Percentiles rank a stretch among this genome's conserved stretches.
Evolutionary conservation across 2,797 vertebrate species (phyloP).

Genomic region (Gephyroberyx darwinii): DNA sequence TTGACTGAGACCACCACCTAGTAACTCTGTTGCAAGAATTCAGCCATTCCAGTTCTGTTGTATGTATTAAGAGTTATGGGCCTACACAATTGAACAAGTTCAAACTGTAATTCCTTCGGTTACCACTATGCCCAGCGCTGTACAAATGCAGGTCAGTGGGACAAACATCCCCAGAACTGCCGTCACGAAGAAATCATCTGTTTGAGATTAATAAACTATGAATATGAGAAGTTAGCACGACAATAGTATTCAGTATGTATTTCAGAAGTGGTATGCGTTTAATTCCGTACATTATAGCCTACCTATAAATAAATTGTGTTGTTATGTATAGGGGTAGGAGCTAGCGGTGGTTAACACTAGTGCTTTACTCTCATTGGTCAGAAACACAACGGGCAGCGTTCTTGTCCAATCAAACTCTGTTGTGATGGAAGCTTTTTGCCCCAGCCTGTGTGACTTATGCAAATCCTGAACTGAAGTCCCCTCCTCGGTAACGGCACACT

Average conservation of each 20-base stretch:
- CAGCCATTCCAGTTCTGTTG: too few relatives aligned
- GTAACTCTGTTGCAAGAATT: too few relatives aligned
- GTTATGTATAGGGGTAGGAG: not conserved
- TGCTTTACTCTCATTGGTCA: constrained; percentile 65
- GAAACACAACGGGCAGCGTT: constrained; percentile 11
- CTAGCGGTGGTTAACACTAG: not conserved
- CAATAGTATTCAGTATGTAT: not conserved
- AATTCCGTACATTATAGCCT: not conserved
- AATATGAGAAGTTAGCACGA: rapidly evolving
- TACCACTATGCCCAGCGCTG: constrained; percentile 44
- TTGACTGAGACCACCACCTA: too few relatives aligned
- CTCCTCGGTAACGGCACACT: constrained; percentile 49
- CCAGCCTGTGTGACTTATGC: constrained; percentile 63
- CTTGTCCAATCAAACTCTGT: constrained; percentile 67
- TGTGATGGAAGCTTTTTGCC: constrained; percentile 34
- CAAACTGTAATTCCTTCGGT: constrained; percentile 52
- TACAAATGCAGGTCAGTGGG: constrained; percentile 66
- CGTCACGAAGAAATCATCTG: not conserved
- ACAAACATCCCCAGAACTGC: constrained; percentile 44
- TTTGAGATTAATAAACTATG: not conserved
- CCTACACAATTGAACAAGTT: constrained; percentile 37
- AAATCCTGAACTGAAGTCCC: constrained; percentile 71
- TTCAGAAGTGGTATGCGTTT: not conserved
- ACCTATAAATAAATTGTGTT: not conserved
- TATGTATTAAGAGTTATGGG: too few relatives aligned